Evolutionary conservation across 2,113 vertebrate species (phyloP).

Genomic region (Lichenostomus cassidix): DNA sequence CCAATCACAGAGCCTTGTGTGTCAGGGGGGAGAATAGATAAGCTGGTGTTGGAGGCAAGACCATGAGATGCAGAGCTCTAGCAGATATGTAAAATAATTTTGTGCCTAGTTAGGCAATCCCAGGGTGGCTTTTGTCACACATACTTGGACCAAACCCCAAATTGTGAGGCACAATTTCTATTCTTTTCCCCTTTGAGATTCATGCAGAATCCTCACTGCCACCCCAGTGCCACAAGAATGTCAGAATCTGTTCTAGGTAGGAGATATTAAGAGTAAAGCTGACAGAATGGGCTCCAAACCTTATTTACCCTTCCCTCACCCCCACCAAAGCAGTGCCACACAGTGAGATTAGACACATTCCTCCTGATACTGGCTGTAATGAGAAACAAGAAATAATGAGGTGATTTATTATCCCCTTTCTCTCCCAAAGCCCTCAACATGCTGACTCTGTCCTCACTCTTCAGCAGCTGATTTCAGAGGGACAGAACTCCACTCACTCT

Average conservation of each 20-base stretch:
- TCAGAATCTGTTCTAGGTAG: neutral
- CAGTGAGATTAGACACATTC: neutral
- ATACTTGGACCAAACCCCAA: neutral
- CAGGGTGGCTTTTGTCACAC: neutral
- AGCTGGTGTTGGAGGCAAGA: neutral
- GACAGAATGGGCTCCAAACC: neutral
- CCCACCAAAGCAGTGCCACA: fast-evolving
- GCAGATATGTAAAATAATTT: neutral
- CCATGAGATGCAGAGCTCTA: neutral
- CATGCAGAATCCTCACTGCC: neutral
- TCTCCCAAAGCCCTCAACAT: neutral
- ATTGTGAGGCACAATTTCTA: neutral
- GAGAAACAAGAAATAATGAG: conserved; percentile 27
- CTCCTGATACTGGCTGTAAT: neutral
- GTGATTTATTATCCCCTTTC: conserved; percentile 36
- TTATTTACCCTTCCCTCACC: neutral
- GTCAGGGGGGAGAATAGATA: neutral
- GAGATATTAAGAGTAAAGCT: neutral
- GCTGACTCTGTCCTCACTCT: neutral
- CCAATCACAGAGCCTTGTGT: neutral
- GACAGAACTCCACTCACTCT: neutral
- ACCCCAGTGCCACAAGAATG: neutral
- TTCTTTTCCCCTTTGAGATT: neutral
- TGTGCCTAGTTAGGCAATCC: neutral
- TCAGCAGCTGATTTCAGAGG: neutral